These are phyloP conservation scores for Eupithecia centaureata DNA, from an alignment of 2,888 invertebrate genomes.

Conservation along the genomic window DNA sequence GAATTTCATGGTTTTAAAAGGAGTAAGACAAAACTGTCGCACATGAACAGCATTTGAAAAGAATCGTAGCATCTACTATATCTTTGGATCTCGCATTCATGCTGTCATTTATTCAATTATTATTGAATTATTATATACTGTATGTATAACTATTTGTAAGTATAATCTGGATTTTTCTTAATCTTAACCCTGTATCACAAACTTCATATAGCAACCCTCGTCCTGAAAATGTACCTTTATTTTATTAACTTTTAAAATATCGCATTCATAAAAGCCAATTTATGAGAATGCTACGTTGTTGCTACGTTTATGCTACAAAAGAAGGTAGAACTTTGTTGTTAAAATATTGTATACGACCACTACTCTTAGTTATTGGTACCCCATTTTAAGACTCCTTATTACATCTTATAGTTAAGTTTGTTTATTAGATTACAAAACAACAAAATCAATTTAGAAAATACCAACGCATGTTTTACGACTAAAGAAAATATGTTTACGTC, in stretches of 20 bases:
- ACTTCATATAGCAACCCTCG: neutral
- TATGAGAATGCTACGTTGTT: neutral
- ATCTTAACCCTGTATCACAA: neutral
- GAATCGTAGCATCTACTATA: too few species aligned
- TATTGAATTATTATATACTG: neutral
- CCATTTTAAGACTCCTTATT: too few species aligned
- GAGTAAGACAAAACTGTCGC: too few species aligned
- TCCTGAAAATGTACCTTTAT: neutral
- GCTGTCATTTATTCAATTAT: neutral
- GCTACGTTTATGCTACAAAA: neutral
- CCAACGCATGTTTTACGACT: conserved; percentile 9
- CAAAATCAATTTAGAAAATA: neutral
- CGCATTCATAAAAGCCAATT: neutral
- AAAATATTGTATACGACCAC: neutral
- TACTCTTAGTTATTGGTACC: neutral
- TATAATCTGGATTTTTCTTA: neutral
- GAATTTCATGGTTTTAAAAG: too few species aligned
- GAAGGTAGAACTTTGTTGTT: neutral
- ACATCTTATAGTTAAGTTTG: too few species aligned
- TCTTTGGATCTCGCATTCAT: too few species aligned
- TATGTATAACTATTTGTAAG: neutral
- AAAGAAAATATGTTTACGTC: conserved; percentile 41
- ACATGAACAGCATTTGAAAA: too few species aligned
- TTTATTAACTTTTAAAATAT: neutral
- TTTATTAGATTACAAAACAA: neutral